Conservation (phyloP, 2,888 invertebrate species). For the Lasioglossum malachurum region DNA sequence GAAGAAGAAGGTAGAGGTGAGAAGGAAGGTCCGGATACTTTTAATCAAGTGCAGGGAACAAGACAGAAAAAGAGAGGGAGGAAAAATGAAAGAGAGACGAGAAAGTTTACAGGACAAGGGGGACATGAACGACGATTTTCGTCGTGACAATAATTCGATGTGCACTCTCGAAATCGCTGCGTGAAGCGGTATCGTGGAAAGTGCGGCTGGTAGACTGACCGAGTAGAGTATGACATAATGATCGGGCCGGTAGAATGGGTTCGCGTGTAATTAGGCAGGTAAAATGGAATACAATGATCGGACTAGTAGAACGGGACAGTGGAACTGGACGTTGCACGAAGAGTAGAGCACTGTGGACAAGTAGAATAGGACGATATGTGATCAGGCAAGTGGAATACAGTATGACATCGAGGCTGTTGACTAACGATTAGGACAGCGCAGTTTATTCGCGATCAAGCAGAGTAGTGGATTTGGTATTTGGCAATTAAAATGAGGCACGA, state of each 20-base stretch:
- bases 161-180: background rate
- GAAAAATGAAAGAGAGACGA: constrained; percentile 8
- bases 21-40: constrained; percentile 14
- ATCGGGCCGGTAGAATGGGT: background rate
- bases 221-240: background rate
- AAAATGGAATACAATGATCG: no score
- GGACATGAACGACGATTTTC: background rate
- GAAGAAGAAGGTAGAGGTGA: background rate
- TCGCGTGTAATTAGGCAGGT: background rate
- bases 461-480: no score
- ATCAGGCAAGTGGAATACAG: background rate
- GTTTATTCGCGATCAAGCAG: no score
- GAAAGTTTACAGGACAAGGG: background rate
- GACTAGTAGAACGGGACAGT: background rate
- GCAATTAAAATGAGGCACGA: no score
- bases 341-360: background rate
- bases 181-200: background rate
- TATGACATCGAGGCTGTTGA: background rate
- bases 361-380: background rate
- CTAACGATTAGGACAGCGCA: background rate
- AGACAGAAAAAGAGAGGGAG: constrained; percentile 10
- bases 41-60: constrained; percentile 44
- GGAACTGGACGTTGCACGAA: background rate
- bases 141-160: background rate
- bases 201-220: background rate